Conservation (phyloP, 1,140 invertebrate species). For the Drosophila obscura region DNA sequence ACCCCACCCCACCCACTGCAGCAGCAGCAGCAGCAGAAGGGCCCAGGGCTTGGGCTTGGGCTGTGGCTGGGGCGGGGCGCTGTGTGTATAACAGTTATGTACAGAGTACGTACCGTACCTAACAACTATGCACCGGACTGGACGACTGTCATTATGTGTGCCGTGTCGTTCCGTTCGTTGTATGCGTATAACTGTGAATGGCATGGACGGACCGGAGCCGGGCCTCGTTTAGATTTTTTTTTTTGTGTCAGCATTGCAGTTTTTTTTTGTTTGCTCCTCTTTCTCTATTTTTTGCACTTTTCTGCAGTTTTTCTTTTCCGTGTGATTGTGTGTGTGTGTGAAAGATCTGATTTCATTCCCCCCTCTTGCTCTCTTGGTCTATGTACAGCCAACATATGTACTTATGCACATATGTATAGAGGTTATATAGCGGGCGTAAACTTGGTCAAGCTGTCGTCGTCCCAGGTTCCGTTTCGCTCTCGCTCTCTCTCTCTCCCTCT, state of each 20-base stretch:
- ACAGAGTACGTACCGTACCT: no score
- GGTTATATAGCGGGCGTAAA: conserved; percentile 20
- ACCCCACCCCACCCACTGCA: conserved; percentile 21
- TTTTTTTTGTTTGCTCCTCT: conserved; percentile 14
- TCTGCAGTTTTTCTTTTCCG: neutral
- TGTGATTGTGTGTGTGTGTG: conserved; percentile 5
- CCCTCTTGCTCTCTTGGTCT: no score
- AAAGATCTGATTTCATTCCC: conserved; percentile 9
- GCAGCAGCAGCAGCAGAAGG: no score
- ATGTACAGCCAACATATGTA: no score
- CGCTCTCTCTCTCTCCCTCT: conserved; percentile 1
- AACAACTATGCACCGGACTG: conserved; percentile 6
- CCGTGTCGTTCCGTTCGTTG: conserved; percentile 34
- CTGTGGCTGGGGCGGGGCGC: conserved; percentile 29
- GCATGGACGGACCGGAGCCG: conserved; percentile 11
- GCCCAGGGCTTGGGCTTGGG: conserved; percentile 16
- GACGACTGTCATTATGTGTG: conserved; percentile 16
- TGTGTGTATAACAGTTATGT: conserved; percentile 3
- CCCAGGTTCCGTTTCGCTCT: conserved; percentile 1
- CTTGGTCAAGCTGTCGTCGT: conserved; percentile 29
- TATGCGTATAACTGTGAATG: conserved; percentile 56
- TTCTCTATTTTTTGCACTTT: conserved; percentile 13
- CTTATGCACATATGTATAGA: neutral
- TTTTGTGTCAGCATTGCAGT: conserved; percentile 25
- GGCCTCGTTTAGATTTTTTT: conserved; percentile 19